A percentile compares a stretch with the other conserved stretches of the same genome.
These are phyloP conservation scores for Pandemis corylana DNA, from an alignment of 2,888 invertebrate genomes.

Conservation along the genomic window DNA sequence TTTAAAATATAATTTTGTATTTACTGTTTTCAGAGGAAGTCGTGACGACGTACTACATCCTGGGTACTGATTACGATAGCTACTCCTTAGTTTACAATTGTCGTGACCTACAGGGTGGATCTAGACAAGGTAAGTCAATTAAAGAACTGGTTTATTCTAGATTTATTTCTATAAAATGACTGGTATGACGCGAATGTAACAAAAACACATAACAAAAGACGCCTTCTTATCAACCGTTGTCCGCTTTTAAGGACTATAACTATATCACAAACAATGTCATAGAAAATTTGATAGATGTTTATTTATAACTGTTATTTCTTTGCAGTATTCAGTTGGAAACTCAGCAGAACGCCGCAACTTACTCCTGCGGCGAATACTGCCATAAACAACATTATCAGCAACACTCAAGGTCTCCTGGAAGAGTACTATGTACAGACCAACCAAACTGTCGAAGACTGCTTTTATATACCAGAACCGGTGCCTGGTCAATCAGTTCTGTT, in stretches of 20 bases:
- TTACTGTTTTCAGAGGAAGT: slow-evolving; percentile 25
- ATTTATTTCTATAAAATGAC: no score
- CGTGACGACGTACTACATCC: slow-evolving; percentile 11
- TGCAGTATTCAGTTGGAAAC: slow-evolving; percentile 74
- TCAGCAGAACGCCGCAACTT: slow-evolving; percentile 61
- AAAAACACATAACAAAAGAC: no score
- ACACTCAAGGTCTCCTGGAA: slow-evolving; percentile 65
- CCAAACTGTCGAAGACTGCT: slow-evolving; percentile 68
- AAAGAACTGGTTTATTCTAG: background rate
- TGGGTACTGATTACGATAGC: slow-evolving; percentile 34
- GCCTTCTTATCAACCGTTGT: no score
- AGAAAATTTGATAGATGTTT: background rate
- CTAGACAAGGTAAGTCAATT: slow-evolving; percentile 62
- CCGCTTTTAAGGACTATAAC: no score
- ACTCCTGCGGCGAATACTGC: slow-evolving; percentile 48
- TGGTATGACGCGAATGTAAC: no score
- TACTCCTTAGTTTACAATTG: slow-evolving; percentile 36
- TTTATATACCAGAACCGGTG: slow-evolving; percentile 65
- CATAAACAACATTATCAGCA: slow-evolving; percentile 56
- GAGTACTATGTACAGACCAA: slow-evolving; percentile 62
- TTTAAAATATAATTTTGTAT: background rate
- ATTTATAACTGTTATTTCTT: slow-evolving; percentile 1
- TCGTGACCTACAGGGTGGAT: slow-evolving; percentile 52
- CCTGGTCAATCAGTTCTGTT: slow-evolving; percentile 52
- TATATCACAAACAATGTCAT: no score